Conservation (phyloP, 2,113 vertebrate species). For the Ariopsis seemanni region DNA sequence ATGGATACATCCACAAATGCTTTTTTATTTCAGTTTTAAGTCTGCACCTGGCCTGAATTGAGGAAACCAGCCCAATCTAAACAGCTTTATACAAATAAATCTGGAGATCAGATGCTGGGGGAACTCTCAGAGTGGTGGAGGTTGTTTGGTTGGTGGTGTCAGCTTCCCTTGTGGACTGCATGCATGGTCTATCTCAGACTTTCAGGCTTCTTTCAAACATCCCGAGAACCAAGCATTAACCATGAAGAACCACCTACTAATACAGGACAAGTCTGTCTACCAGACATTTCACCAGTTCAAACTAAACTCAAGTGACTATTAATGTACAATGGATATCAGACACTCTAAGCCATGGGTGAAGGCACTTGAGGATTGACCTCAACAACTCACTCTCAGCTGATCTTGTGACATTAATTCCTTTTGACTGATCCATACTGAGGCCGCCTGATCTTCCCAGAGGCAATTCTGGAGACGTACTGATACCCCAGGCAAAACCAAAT, state of each 20-base stretch:
- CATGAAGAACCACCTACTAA: background rate
- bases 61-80: background rate
- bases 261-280: background rate
- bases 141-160: background rate
- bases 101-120: background rate
- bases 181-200: background rate
- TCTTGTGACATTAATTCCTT: constrained; percentile 4
- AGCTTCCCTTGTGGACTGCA: background rate
- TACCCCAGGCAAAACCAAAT: background rate
- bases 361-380: background rate
- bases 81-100: background rate
- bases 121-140: background rate
- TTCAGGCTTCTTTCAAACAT: background rate
- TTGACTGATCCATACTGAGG: background rate
- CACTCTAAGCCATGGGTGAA: background rate
- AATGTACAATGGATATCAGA: background rate
- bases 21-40: background rate
- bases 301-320: background rate
- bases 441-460: background rate
- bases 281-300: background rate
- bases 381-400: background rate
- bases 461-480: background rate
- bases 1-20: background rate
- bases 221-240: background rate
- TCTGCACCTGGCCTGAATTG: background rate